Evolutionary conservation across 2,888 invertebrate species (phyloP).

Genomic region (Clanis bilineata): DNA sequence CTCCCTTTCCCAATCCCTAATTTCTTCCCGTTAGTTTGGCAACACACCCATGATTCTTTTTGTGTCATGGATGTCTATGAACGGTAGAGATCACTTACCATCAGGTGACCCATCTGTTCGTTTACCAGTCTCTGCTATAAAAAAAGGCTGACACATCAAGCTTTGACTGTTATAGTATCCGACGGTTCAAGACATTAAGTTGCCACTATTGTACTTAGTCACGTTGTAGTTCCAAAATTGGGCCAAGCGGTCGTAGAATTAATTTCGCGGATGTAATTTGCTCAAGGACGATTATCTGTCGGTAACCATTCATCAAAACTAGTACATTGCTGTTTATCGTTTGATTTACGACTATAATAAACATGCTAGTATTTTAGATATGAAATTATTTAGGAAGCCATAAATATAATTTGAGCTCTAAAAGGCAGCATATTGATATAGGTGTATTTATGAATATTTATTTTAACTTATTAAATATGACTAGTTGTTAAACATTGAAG

Average conservation of each 20-base stretch:
- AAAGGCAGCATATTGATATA: not conserved
- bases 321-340: not conserved
- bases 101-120: too few relatives aligned
- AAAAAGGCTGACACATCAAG: not conserved
- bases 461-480: not conserved
- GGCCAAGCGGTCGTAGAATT: not conserved
- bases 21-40: too few relatives aligned
- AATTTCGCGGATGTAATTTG: constrained; percentile 2
- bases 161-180: not conserved
- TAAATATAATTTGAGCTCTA: not conserved
- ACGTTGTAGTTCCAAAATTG: constrained; percentile 1
- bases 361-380: not conserved
- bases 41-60: too few relatives aligned
- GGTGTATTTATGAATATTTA: not conserved
- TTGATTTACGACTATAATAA: constrained; percentile 1
- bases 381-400: not conserved
- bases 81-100: too few relatives aligned
- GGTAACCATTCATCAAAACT: not conserved
- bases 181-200: not conserved
- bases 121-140: too few relatives aligned
- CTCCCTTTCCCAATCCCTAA: too few relatives aligned
- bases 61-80: too few relatives aligned
- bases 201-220: not conserved
- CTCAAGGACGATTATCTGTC: constrained; percentile 3
- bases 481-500: not conserved